Conservation (phyloP, 2,888 invertebrate genomes). For the Trachelus troglodyta region DNA sequence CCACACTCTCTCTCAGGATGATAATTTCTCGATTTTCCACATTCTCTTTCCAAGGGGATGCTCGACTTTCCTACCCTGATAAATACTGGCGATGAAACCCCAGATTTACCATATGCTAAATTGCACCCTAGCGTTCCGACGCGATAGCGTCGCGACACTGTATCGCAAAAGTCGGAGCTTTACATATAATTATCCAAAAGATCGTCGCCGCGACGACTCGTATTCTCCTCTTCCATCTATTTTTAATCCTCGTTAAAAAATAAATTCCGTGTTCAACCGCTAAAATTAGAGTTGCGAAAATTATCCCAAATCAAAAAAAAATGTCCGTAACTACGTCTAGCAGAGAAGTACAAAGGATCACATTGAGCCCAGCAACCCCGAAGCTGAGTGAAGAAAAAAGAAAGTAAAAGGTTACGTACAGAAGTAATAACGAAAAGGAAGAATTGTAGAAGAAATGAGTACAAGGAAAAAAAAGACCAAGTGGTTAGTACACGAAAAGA, state of each 20-base stretch:
- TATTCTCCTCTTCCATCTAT: neutral
- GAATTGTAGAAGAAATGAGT: neutral
- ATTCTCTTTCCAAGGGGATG: neutral
- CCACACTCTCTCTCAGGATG: neutral
- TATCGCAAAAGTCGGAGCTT: neutral
- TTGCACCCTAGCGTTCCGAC: neutral
- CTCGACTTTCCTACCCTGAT: neutral
- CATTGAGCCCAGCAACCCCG: neutral
- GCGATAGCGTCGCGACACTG: neutral
- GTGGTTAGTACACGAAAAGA: slow-evolving; percentile 5
- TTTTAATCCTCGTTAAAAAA: neutral
- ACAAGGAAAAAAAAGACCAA: neutral
- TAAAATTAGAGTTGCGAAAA: neutral
- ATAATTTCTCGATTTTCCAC: neutral
- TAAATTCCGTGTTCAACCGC: neutral
- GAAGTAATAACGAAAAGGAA: neutral
- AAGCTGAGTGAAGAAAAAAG: neutral
- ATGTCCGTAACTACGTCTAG: neutral
- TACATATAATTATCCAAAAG: neutral
- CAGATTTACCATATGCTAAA: neutral
- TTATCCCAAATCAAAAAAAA: neutral
- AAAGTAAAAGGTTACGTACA: neutral
- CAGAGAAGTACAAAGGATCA: neutral
- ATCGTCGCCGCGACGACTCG: neutral
- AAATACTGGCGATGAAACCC: neutral